Evolutionary conservation across 2,888 invertebrate species (phyloP), one percentile per base, ranked within the genome.

Genomic region (Alentia gelatinosa): DNA sequence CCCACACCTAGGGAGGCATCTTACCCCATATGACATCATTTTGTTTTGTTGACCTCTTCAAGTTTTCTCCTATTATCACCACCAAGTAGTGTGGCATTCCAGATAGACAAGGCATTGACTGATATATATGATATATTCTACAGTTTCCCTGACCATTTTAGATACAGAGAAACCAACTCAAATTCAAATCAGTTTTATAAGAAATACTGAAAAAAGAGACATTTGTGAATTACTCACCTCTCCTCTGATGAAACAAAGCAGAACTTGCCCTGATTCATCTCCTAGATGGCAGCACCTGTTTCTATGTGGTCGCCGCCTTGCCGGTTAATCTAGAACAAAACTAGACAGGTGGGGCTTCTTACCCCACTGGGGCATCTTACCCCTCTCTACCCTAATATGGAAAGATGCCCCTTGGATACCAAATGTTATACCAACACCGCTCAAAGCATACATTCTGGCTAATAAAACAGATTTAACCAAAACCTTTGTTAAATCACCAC

Each of bases 1-100:
- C 74, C 74, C 74, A 74, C n/a, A 30, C n/a, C 74, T 74, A 74
- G 74, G n/a, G 74, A 30, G 74, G 74, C 74, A 74, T 15, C 74
- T 74, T 74, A 74, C 74, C 74, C 74, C 74, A 74, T 9, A 74
- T 74, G 74, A 74, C 74, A 74, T 74, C 33, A 74, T 74, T 74
- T 74, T 30, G 33, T n/a, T 47, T 26, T 26, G 33, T 74, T 30
- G n/a, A 74, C 33, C 74, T 15, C 74, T 30, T 7, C 26, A 74
- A 74, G 26, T 74, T 74, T 74, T 26, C 74, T 9, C 74, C 74
- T 74, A 26, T 74, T 74, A 74, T 74, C 74, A 74, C 74, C 26
- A n/a, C 33, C 74, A 26, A 74, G 7, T 74, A 26, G 74, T 30
- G n/a, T 74, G 26, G n/a, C 74, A 74, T 74, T 74, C n/a, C 33